phyloP scores from a whole-genome alignment of 2,888 invertebrate genomes.

The Acanthosepion lycidas region DNA sequence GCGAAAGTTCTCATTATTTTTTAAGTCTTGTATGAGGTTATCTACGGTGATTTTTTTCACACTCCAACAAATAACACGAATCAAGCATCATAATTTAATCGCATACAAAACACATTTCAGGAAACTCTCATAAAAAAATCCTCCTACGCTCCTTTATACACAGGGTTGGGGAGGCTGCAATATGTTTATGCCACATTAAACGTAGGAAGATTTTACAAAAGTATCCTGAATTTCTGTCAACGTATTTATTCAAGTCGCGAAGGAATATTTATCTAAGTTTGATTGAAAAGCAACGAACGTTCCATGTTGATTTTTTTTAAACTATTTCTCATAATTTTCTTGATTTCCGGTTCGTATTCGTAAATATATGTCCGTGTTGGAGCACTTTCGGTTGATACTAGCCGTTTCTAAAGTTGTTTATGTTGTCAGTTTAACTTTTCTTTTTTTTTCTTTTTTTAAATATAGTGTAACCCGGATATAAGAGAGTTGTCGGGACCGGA shows the following conservation, averaged over 20 bases:
- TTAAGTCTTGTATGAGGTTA: background rate
- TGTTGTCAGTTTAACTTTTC: too few species aligned
- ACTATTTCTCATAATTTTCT: too few species aligned
- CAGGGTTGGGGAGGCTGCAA: background rate
- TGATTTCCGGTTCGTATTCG: too few species aligned
- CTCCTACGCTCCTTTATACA: background rate
- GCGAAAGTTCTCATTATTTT: background rate
- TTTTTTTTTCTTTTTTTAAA: too few species aligned
- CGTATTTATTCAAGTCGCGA: background rate
- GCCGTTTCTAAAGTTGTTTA: too few species aligned
- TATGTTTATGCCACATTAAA: background rate
- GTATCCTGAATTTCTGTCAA: background rate
- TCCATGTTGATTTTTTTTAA: too few species aligned
- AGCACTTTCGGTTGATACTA: too few species aligned
- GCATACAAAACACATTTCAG: background rate
- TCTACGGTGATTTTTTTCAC: background rate
- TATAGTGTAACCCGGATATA: too few species aligned
- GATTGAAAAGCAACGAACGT: too few species aligned
- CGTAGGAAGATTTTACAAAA: background rate
- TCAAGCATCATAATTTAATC: background rate
- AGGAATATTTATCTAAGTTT: too few species aligned
- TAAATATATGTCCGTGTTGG: too few species aligned
- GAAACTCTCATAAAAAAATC: background rate
- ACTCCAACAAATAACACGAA: background rate
- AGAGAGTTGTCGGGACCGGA: too few species aligned